phyloP scores from a whole-genome alignment of 1,140 invertebrate genomes.

The Oppia nitens region DNA sequence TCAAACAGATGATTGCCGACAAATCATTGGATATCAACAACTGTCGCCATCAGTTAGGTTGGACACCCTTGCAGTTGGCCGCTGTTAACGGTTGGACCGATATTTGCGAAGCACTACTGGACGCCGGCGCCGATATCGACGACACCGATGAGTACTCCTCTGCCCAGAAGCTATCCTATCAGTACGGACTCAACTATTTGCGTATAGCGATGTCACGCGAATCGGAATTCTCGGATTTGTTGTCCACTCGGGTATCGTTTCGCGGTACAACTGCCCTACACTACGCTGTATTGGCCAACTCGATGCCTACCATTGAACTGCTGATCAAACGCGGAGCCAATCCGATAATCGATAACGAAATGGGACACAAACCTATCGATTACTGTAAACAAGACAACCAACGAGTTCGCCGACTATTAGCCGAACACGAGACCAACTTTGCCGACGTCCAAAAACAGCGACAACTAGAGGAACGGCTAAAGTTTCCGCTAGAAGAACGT shows the following conservation, averaged over 20 bases:
- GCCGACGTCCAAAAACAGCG: slow-evolving; percentile 35
- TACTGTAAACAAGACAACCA: slow-evolving; percentile 42
- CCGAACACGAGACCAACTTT: slow-evolving; percentile 30
- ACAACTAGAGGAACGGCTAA: slow-evolving; percentile 60
- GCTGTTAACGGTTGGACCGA: slow-evolving; percentile 54
- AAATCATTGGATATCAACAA: slow-evolving; percentile 6
- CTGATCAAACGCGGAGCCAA: slow-evolving; percentile 33
- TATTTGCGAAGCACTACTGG: slow-evolving; percentile 47
- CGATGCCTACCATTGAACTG: slow-evolving; percentile 35
- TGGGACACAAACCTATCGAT: slow-evolving; percentile 54
- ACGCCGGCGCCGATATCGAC: slow-evolving; percentile 59
- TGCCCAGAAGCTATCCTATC: slow-evolving; percentile 41
- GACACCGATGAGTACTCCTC: slow-evolving; percentile 58
- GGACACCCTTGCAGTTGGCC: slow-evolving; percentile 67
- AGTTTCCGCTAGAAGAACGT: slow-evolving; percentile 72
- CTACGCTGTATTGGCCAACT: slow-evolving; percentile 65
- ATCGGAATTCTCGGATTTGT: slow-evolving; percentile 54
- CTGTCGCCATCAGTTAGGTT: slow-evolving; percentile 46
- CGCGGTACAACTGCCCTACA: slow-evolving; percentile 72
- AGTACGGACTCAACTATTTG: slow-evolving; percentile 38
- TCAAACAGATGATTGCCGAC: neutral
- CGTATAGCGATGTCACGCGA: slow-evolving; percentile 43
- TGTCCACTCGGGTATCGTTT: slow-evolving; percentile 57
- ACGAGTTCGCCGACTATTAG: slow-evolving; percentile 36
- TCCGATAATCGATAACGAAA: slow-evolving; percentile 45